phyloP scores from a whole-genome alignment of 1,140 invertebrate species.

The Ruditapes philippinarum region DNA sequence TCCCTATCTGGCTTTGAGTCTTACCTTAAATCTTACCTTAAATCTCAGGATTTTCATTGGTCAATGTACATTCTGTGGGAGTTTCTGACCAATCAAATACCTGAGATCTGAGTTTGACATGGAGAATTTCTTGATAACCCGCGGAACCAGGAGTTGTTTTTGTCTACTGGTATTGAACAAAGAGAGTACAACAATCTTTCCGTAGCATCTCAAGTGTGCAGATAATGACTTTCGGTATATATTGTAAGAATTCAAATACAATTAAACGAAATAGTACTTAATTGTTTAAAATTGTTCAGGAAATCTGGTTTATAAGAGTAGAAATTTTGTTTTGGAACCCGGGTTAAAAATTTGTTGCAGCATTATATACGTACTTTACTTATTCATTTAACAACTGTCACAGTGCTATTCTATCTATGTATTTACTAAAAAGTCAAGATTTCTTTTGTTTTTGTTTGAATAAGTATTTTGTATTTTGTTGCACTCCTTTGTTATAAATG shows the following conservation, averaged over 20 bases:
- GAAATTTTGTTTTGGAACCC: neutral
- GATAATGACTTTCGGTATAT: neutral
- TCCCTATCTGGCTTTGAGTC: no score
- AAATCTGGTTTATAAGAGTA: neutral
- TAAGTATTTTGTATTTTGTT: neutral
- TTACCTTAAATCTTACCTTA: no score
- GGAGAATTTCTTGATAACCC: no score
- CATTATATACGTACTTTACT: neutral
- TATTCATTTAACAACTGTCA: neutral
- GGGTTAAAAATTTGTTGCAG: no score
- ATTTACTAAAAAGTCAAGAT: neutral
- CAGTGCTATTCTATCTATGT: neutral
- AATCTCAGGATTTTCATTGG: no score
- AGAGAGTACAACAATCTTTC: no score
- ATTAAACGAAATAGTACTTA: neutral
- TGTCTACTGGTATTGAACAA: no score
- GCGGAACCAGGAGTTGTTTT: no score
- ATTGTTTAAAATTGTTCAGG: slow-evolving; percentile 19
- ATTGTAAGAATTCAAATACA: neutral
- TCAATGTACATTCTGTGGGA: no score
- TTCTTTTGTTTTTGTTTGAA: neutral
- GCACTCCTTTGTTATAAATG: neutral
- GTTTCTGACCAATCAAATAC: no score
- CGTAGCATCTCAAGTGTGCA: neutral
- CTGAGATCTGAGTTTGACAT: no score